Percentiles rank a stretch among this genome's conserved stretches.
Evolutionary conservation across 1,140 invertebrate genomes (phyloP).

Genomic region (Bombus waltoni): DNA sequence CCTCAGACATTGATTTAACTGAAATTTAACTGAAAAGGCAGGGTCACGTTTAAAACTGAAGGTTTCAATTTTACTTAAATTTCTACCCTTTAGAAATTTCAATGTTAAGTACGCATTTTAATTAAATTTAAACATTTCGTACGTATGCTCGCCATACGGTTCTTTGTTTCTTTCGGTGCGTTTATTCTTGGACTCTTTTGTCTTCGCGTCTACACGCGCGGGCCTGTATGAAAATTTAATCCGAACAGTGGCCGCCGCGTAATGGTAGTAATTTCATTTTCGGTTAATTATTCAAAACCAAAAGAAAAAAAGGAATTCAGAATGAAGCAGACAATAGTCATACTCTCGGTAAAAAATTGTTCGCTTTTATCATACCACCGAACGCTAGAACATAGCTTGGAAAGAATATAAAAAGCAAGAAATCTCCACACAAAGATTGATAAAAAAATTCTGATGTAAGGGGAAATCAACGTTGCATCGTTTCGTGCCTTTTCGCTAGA

Average conservation of each 20-base stretch:
- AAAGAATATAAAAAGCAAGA: not conserved
- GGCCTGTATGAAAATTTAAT: slow-evolving; percentile 39
- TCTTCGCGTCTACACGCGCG: not conserved
- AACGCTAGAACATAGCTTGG: not conserved
- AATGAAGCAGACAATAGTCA: slow-evolving; percentile 2
- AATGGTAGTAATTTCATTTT: slow-evolving; percentile 32
- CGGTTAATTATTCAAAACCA: slow-evolving; percentile 36
- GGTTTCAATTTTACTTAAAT: not conserved
- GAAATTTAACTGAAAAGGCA: not conserved
- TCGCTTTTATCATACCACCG: not conserved
- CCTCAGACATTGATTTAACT: not conserved
- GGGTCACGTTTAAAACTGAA: not conserved
- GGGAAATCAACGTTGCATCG: not conserved
- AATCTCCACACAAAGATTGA: not conserved
- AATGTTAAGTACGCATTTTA: not conserved
- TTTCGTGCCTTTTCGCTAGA: not conserved
- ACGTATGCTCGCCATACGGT: not conserved
- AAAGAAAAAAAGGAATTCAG: slow-evolving; percentile 1
- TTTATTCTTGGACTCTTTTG: not conserved
- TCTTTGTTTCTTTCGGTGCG: not conserved
- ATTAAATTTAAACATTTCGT: not conserved
- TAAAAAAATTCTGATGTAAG: not conserved
- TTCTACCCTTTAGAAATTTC: not conserved
- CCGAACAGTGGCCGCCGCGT: not conserved
- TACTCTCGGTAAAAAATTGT: not conserved